Evolutionary conservation across 2,888 invertebrate genomes (phyloP).

Genomic region (Hirtodrosophila duncani): DNA sequence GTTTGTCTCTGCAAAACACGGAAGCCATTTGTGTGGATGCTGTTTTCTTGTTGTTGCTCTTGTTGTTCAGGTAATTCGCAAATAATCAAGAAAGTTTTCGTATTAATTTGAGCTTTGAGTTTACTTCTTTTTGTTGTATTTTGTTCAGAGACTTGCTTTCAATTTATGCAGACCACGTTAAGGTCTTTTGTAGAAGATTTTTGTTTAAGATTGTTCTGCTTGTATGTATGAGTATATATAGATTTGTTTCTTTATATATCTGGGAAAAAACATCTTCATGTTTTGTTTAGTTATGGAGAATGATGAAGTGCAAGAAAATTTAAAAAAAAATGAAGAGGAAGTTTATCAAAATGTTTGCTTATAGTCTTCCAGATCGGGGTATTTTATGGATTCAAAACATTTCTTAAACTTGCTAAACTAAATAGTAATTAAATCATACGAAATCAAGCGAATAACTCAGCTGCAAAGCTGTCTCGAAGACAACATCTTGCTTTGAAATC

Average conservation of each 20-base stretch:
- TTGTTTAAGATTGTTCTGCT: not conserved
- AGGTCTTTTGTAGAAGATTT: slow-evolving; percentile 5
- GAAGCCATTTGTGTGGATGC: slow-evolving; percentile 36
- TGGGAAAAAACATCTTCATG: no score
- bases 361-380: no score
- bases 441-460: no score
- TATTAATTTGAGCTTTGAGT: slow-evolving; percentile 52
- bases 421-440: no score
- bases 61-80: slow-evolving; percentile 57
- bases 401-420: no score
- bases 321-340: no score
- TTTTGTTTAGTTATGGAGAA: no score
- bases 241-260: not conserved
- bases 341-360: no score
- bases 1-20: slow-evolving; percentile 44
- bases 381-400: no score
- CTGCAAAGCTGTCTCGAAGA: no score
- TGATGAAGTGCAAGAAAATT: no score
- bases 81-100: slow-evolving; percentile 70
- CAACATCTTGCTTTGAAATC: no score
- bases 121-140: slow-evolving; percentile 16
- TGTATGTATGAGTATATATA: not conserved
- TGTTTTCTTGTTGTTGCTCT: slow-evolving; percentile 14
- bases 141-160: slow-evolving; percentile 35
- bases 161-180: slow-evolving; percentile 62